These are phyloP conservation scores for Polypterus senegalus DNA, from an alignment of 2,113 vertebrate species.

Conservation along the genomic window DNA sequence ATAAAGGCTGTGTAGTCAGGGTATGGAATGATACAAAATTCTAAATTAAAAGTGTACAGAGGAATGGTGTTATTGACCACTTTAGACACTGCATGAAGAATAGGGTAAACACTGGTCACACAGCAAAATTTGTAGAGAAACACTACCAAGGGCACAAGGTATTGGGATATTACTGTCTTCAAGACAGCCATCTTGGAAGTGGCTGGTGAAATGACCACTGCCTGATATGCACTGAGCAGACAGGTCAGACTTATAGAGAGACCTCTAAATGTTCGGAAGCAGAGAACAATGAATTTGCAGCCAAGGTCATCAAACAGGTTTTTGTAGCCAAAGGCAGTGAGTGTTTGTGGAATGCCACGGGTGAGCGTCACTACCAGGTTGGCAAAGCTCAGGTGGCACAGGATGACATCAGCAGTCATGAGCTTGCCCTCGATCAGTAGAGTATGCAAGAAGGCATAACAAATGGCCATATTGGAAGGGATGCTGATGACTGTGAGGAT, in stretches of 20 bases:
- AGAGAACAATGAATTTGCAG: conserved; percentile 54
- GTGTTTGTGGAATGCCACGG: conserved; percentile 51
- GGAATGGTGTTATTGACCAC: conserved; percentile 31
- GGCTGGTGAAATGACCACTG: conserved; percentile 35
- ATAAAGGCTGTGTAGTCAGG: conserved; percentile 49
- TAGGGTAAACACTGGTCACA: conserved; percentile 47
- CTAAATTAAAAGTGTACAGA: conserved; percentile 53
- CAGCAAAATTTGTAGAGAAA: conserved; percentile 52
- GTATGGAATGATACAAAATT: conserved; percentile 54
- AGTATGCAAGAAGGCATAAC: conserved; percentile 8
- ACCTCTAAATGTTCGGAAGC: conserved; percentile 46
- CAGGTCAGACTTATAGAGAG: conserved; percentile 59
- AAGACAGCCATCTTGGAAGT: conserved; percentile 28
- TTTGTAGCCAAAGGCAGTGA: conserved; percentile 48
- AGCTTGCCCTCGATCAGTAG: conserved; percentile 25
- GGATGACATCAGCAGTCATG: conserved; percentile 51
- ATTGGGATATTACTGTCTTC: conserved; percentile 35
- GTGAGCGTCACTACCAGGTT: conserved; percentile 52
- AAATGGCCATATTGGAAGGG: conserved; percentile 14
- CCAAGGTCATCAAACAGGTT: conserved; percentile 41
- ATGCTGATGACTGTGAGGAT: conserved; percentile 13
- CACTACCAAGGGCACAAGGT: conserved; percentile 42
- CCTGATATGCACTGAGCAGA: conserved; percentile 58
- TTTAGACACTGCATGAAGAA: conserved; percentile 51
- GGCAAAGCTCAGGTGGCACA: conserved; percentile 53